A percentile compares a stretch with the other conserved stretches of the same genome.
Conservation (phyloP, 2,888 invertebrate species). For the Dicycla oo region DNA sequence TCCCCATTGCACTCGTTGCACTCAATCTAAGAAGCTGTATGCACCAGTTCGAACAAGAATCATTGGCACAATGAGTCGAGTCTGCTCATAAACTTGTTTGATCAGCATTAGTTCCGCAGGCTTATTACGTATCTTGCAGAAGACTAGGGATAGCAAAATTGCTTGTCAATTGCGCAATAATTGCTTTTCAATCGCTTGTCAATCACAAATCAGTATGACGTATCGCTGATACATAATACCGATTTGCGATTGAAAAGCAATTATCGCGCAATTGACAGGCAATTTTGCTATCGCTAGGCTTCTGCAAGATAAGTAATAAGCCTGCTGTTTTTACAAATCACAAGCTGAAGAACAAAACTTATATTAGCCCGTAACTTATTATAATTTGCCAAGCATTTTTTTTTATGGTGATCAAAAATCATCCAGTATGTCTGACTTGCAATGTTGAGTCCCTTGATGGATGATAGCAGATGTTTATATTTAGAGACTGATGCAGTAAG, state of each 20-base stretch:
- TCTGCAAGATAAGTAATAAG: too few relatives aligned
- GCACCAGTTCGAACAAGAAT: neutral
- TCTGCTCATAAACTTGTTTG: neutral
- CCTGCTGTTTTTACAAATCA: too few relatives aligned
- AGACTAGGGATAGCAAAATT: too few relatives aligned
- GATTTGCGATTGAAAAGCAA: too few relatives aligned
- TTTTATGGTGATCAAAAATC: neutral
- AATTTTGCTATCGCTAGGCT: too few relatives aligned
- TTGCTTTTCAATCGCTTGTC: too few relatives aligned
- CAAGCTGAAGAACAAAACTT: neutral
- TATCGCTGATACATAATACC: too few relatives aligned
- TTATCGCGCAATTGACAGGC: too few relatives aligned
- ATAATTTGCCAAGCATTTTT: neutral
- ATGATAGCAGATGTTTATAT: neutral
- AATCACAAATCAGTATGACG: too few relatives aligned
- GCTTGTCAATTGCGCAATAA: too few relatives aligned
- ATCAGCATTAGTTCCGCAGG: neutral
- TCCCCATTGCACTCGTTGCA: too few relatives aligned
- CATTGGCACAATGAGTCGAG: neutral
- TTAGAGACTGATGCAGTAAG: neutral
- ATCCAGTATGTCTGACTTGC: neutral
- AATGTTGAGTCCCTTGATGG: neutral
- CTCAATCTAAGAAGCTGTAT: neutral
- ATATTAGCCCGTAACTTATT: neutral
- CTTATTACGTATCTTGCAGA: too few relatives aligned